These are phyloP conservation scores for Pipra filicauda DNA, from an alignment of 2,113 vertebrate species.

Conservation along the genomic window DNA sequence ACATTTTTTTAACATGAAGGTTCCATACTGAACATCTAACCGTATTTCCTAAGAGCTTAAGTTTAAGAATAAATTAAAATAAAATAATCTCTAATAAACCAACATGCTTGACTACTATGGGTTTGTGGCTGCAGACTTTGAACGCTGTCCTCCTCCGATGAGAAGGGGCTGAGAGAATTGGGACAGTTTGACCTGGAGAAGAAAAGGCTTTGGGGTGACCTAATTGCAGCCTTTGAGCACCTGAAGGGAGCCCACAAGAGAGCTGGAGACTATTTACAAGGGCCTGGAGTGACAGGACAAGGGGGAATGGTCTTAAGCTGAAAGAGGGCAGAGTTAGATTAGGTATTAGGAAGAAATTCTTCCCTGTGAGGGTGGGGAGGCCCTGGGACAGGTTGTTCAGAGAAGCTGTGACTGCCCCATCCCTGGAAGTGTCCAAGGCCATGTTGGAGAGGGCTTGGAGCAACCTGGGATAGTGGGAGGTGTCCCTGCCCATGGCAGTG, in stretches of 20 bases:
- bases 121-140: background rate
- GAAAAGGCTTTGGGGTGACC: background rate
- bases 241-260: background rate
- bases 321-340: background rate
- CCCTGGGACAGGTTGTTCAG: background rate
- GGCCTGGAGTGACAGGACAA: background rate
- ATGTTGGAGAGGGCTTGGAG: background rate
- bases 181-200: background rate
- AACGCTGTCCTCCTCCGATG: background rate
- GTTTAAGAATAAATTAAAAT: background rate
- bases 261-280: background rate
- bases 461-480: accelerated
- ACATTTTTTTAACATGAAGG: background rate
- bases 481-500: background rate
- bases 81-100: background rate
- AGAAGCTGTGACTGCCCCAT: background rate
- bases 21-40: background rate
- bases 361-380: background rate
- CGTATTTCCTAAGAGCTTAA: background rate
- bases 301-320: background rate
- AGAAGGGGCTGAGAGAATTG: background rate
- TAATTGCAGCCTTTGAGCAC: background rate
- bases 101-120: background rate
- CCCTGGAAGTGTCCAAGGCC: background rate
- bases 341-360: background rate